Evolutionary conservation across 2,888 invertebrate genomes (phyloP).

Genomic region (Cistogaster globosa): DNA sequence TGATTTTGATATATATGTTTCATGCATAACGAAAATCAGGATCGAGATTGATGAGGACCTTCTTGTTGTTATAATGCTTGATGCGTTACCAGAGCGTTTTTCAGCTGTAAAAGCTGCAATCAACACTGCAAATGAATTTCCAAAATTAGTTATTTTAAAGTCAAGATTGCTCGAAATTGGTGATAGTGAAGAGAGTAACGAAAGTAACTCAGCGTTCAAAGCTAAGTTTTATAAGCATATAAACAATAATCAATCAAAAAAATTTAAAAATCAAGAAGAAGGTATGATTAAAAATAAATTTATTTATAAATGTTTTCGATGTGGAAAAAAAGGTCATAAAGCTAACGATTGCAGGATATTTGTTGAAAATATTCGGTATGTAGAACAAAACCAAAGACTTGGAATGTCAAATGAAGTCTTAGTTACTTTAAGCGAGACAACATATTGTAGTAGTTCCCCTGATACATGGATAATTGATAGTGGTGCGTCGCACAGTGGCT

Average conservation of each 20-base stretch:
- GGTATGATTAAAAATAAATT: constrained; percentile 17
- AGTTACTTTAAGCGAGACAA: background rate
- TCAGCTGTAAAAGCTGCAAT: constrained; percentile 16
- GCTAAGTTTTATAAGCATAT: constrained; percentile 2
- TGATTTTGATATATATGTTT: no score
- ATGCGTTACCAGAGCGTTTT: constrained; percentile 12
- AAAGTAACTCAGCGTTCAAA: constrained; percentile 4
- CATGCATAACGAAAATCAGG: constrained; percentile 19
- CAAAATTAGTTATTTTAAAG: constrained; percentile 16
- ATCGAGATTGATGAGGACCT: constrained; percentile 13
- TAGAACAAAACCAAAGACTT: background rate
- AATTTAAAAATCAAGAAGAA: background rate
- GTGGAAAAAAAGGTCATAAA: constrained; percentile 35
- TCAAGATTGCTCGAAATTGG: constrained; percentile 34
- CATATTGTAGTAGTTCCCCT: background rate
- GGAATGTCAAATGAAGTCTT: background rate
- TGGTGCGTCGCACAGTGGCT: no score
- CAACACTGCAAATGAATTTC: constrained; percentile 40
- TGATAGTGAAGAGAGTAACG: constrained; percentile 23
- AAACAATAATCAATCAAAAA: background rate
- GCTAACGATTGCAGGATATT: constrained; percentile 15
- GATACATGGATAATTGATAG: constrained; percentile 33
- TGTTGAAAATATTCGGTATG: background rate
- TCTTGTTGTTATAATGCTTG: constrained; percentile 13
- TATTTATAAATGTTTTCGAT: constrained; percentile 33